Conservation (phyloP, 2,888 invertebrate genomes). For the Ecdyonurus torrentis region DNA sequence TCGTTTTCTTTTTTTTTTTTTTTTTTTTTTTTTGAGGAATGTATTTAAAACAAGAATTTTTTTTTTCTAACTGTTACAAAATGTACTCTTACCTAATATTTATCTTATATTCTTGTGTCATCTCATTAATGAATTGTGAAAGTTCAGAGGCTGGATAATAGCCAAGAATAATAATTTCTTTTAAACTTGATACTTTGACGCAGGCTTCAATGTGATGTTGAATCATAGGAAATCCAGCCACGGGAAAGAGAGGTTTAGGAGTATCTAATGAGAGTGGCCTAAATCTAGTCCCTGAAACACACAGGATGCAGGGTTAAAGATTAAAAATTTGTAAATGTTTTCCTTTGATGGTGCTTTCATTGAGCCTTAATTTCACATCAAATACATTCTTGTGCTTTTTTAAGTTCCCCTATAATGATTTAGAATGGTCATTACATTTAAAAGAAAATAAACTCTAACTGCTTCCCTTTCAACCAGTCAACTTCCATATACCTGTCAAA, state of each 20-base stretch:
- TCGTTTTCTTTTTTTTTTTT: slow-evolving; percentile 12
- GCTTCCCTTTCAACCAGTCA: no score
- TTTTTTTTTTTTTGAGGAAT: no score
- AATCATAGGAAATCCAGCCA: slow-evolving; percentile 88
- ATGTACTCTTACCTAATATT: slow-evolving; percentile 45
- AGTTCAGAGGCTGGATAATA: slow-evolving; percentile 77
- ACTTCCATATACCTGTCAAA: no score
- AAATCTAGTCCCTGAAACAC: slow-evolving; percentile 75
- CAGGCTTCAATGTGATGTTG: slow-evolving; percentile 97
- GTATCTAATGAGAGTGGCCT: slow-evolving; percentile 89
- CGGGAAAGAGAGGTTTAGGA: slow-evolving; percentile 95
- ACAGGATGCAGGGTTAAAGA: slow-evolving; percentile 11
- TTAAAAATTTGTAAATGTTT: slow-evolving; percentile 9
- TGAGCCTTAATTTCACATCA: background rate
- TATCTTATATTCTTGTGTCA: slow-evolving; percentile 66
- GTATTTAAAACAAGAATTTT: slow-evolving; percentile 3
- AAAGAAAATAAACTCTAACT: no score
- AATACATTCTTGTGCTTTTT: background rate
- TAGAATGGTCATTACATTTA: no score
- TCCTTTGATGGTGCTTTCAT: background rate
- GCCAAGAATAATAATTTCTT: slow-evolving; percentile 87
- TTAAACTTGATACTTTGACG: slow-evolving; percentile 52
- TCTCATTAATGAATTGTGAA: slow-evolving; percentile 68
- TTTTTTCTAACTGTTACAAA: background rate
- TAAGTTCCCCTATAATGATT: no score